Evolutionary conservation across 2,113 vertebrate genomes (phyloP).

Genomic region (Hipposideros armiger): DNA sequence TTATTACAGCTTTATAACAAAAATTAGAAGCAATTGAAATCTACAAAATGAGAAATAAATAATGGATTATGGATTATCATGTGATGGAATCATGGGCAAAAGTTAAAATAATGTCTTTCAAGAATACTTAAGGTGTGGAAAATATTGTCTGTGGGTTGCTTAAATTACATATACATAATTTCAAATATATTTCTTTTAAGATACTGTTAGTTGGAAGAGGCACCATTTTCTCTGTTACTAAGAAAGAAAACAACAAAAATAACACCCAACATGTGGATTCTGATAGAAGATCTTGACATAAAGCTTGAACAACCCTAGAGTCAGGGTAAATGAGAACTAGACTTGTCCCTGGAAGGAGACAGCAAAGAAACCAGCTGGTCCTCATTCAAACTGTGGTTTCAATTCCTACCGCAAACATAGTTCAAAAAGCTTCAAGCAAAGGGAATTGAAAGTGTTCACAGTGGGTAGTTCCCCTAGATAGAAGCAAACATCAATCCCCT

Average conservation of each 20-base stretch:
- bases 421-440: not conserved
- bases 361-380: not conserved
- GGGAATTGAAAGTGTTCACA: not conserved
- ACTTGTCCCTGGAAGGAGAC: not conserved
- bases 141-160: not conserved
- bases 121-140: not conserved
- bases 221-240: not conserved
- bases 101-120: conserved; percentile 38
- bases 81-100: not conserved
- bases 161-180: not conserved
- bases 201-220: not conserved
- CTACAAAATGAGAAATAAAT: not conserved
- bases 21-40: conserved; percentile 30
- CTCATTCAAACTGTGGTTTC: not conserved
- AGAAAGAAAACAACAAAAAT: conserved; percentile 1
- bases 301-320: not conserved
- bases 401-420: not conserved
- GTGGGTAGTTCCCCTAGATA: not conserved
- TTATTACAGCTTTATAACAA: not conserved
- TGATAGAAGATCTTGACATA: not conserved
- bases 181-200: not conserved
- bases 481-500: not conserved
- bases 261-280: not conserved
- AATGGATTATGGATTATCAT: conserved; percentile 20
- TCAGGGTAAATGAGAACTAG: not conserved